Evolutionary conservation across 1,140 invertebrate species (phyloP).

Genomic region (Mesaphorura yosii): DNA sequence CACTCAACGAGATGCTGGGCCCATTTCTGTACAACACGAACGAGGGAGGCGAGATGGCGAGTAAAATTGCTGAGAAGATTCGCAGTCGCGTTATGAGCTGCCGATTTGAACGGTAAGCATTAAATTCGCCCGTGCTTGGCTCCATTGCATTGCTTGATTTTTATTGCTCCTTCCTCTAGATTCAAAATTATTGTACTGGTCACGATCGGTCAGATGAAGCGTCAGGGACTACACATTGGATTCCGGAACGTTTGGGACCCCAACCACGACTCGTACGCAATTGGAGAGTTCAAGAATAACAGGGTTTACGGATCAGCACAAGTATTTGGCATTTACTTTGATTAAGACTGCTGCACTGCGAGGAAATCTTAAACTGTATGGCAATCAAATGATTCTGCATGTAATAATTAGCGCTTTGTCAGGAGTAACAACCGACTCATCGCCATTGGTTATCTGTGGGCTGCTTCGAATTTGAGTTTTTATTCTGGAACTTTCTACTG

Average conservation of each 20-base stretch:
- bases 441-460: too few species aligned
- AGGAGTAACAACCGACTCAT: too few species aligned
- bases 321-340: conserved; percentile 17
- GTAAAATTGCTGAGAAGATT: conserved; percentile 17
- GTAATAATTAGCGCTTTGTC: too few species aligned
- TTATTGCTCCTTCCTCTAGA: not conserved
- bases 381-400: too few species aligned
- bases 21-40: conserved; percentile 9
- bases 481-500: too few species aligned
- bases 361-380: not conserved
- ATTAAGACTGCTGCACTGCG: conserved; percentile 8
- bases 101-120: conserved; percentile 17
- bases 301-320: conserved; percentile 5
- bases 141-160: not conserved
- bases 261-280: conserved; percentile 14
- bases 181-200: conserved; percentile 18
- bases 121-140: not conserved
- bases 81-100: conserved; percentile 5
- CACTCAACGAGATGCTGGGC: conserved; percentile 16
- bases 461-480: too few species aligned
- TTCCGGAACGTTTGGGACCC: conserved; percentile 16
- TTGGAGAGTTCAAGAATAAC: conserved; percentile 8
- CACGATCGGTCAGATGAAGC: conserved; percentile 8
- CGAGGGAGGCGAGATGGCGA: not conserved
- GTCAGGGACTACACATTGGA: conserved; percentile 19